Conservation (phyloP, 2,888 invertebrate genomes). For the Mystacides longicornis region DNA sequence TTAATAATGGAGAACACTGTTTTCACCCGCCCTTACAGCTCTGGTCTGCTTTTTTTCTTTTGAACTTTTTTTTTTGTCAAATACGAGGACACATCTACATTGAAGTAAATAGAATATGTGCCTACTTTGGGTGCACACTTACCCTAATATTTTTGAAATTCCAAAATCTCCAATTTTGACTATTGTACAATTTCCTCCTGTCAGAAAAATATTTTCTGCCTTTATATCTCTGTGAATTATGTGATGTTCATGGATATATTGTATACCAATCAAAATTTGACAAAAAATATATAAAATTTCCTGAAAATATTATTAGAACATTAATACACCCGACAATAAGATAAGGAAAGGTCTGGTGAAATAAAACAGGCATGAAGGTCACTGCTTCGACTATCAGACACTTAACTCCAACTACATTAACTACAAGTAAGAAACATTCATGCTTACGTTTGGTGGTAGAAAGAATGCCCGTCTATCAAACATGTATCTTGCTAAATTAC, state of each 20-base stretch:
- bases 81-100: too few species aligned
- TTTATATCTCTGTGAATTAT: slow-evolving; percentile 80
- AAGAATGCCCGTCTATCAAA: slow-evolving; percentile 46
- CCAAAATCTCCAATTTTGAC: slow-evolving; percentile 83
- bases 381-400: too few species aligned
- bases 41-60: too few species aligned
- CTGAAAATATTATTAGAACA: slow-evolving; percentile 39
- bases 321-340: background rate
- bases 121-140: slow-evolving; percentile 32
- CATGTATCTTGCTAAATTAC: slow-evolving; percentile 67
- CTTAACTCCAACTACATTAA: too few species aligned
- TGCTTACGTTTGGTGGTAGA: slow-evolving; percentile 52
- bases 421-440: too few species aligned
- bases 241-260: slow-evolving; percentile 71
- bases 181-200: slow-evolving; percentile 58
- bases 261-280: slow-evolving; percentile 68
- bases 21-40: too few species aligned
- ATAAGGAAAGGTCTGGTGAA: background rate
- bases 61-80: too few species aligned
- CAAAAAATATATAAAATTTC: slow-evolving; percentile 61
- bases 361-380: too few species aligned
- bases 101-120: background rate
- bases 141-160: slow-evolving; percentile 63
- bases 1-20: too few species aligned
- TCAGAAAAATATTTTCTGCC: slow-evolving; percentile 74